Percentiles rank a stretch among this genome's conserved stretches.
Evolutionary conservation across 2,797 vertebrate genomes (phyloP).

Genomic region (Gymnothorax javanicus): DNA sequence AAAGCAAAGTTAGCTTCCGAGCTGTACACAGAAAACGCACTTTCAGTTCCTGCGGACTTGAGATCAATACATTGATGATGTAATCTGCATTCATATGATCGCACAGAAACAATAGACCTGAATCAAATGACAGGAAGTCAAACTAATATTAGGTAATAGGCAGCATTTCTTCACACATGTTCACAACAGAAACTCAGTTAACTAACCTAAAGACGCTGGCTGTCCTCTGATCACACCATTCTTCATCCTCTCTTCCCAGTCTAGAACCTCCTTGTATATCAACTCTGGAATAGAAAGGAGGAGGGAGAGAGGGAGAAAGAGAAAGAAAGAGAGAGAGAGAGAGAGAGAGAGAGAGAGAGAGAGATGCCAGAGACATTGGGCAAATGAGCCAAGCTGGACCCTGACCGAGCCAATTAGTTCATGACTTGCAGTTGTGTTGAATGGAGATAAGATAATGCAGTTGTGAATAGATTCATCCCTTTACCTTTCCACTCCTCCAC

Average conservation of each 20-base stretch:
- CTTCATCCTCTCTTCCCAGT: conserved; percentile 95
- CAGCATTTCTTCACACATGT: too few relatives aligned
- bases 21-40: not conserved
- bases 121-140: not conserved
- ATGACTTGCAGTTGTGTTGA: not conserved
- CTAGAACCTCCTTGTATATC: conserved; percentile 98
- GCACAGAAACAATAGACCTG: not conserved
- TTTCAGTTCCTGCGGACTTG: not conserved
- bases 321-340: not conserved
- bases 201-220: conserved; percentile 94
- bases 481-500: conserved; percentile 99
- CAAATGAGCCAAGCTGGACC: not conserved
- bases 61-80: not conserved
- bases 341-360: not conserved
- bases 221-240: conserved; percentile 94
- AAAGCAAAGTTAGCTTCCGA: not conserved
- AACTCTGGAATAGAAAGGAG: conserved; percentile 76
- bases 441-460: not conserved
- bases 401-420: not conserved
- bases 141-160: not conserved
- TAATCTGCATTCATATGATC: not conserved
- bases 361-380: not conserved
- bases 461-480: not conserved
- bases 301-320: not conserved
- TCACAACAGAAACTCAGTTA: conserved; percentile 59